These are phyloP conservation scores for Volucella inflata DNA, from an alignment of 2,888 invertebrate species.

Conservation along the genomic window DNA sequence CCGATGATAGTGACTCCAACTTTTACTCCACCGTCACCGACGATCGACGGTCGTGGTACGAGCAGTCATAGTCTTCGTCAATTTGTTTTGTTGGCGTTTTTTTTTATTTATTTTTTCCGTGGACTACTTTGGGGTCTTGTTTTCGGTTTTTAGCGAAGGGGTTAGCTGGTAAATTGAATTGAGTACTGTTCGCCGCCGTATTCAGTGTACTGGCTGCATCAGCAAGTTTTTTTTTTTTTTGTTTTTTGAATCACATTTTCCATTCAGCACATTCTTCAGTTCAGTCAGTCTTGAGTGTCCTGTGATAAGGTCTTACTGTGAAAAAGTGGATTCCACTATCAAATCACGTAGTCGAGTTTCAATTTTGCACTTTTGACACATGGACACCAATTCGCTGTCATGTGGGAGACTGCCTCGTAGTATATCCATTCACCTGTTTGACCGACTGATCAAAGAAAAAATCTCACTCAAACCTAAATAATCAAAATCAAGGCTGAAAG, in stretches of 20 bases:
- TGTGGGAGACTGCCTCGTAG: neutral
- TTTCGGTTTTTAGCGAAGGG: slow-evolving; percentile 38
- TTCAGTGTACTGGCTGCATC: slow-evolving; percentile 52
- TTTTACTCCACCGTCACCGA: slow-evolving; percentile 18
- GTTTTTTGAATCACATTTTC: slow-evolving; percentile 22
- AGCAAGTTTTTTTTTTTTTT: slow-evolving; percentile 44
- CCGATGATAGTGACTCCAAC: slow-evolving; percentile 20
- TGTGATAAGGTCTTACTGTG: too few relatives aligned
- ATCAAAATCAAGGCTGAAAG: too few relatives aligned
- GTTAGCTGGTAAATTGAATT: slow-evolving; percentile 61
- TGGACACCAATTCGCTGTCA: slow-evolving; percentile 17
- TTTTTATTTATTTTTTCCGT: slow-evolving; percentile 21
- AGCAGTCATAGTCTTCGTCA: neutral
- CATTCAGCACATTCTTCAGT: slow-evolving; percentile 34
- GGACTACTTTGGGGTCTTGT: slow-evolving; percentile 67
- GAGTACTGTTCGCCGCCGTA: slow-evolving; percentile 24
- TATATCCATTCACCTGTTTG: slow-evolving; percentile 4
- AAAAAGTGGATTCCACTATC: too few relatives aligned
- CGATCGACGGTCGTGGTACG: slow-evolving; percentile 27
- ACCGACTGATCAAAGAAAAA: neutral
- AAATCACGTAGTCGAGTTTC: slow-evolving; percentile 42
- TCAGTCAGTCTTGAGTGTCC: neutral
- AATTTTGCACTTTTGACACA: slow-evolving; percentile 19
- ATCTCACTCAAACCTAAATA: neutral
- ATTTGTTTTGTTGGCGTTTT: slow-evolving; percentile 57